phyloP scores from a whole-genome alignment of 1,140 invertebrate genomes.

The Ceratina japonica region DNA sequence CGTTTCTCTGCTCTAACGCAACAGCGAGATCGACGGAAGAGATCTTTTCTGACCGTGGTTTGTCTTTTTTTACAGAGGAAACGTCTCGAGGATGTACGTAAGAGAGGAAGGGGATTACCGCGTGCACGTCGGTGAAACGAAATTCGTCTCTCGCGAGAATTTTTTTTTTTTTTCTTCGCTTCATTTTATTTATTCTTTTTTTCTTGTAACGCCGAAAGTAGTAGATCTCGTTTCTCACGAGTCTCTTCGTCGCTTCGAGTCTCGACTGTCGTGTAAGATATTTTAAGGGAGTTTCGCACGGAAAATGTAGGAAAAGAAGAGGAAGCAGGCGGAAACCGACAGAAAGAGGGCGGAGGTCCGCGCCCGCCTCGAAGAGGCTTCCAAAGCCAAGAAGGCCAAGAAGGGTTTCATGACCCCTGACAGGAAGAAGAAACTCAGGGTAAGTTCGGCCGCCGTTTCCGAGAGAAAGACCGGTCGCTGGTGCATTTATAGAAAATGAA shows the following conservation, averaged over 20 bases:
- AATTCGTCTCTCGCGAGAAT: not conserved
- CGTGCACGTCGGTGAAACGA: slow-evolving; percentile 5
- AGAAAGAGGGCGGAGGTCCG: slow-evolving; percentile 96
- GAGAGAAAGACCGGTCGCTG: no score
- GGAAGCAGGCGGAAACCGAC: slow-evolving; percentile 95
- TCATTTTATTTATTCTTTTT: not conserved
- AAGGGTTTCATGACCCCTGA: slow-evolving; percentile 99
- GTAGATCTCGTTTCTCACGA: not conserved
- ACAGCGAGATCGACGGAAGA: slow-evolving; percentile 10
- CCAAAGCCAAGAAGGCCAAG: slow-evolving; percentile 97
- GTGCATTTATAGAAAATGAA: not conserved
- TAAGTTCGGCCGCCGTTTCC: slow-evolving; percentile 78
- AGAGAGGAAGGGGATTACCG: slow-evolving; percentile 55
- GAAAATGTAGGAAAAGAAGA: slow-evolving; percentile 90
- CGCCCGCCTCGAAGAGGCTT: slow-evolving; percentile 96
- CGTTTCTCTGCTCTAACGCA: slow-evolving; percentile 9
- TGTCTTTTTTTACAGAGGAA: slow-evolving; percentile 81
- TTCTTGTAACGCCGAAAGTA: not conserved
- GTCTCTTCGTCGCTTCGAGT: slow-evolving; percentile 8
- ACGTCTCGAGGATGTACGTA: slow-evolving; percentile 82
- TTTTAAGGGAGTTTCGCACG: slow-evolving; percentile 67
- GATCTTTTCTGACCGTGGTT: slow-evolving; percentile 45
- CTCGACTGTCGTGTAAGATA: slow-evolving; percentile 49
- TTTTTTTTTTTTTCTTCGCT: not conserved
- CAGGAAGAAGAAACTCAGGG: slow-evolving; percentile 98